Conservation (phyloP, 2,113 vertebrate species). For the Mirounga angustirostris region DNA sequence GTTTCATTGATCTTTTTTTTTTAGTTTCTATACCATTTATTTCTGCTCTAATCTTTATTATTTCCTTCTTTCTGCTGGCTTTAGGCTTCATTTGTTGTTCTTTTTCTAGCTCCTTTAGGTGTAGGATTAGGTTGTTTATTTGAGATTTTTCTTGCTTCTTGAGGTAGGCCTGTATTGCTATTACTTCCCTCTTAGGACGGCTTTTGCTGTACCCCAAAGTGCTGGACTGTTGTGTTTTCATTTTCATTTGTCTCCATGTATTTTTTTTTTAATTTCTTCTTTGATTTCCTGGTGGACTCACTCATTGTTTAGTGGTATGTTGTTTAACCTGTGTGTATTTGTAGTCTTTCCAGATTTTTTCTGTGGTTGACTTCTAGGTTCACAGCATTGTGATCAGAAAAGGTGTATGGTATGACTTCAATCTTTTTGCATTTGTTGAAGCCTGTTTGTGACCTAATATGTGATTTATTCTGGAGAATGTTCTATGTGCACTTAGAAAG, state of each 20-base stretch:
- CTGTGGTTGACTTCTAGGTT: neutral
- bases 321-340: neutral
- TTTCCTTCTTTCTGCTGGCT: neutral
- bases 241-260: too few relatives aligned
- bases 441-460: neutral
- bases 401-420: neutral
- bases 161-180: neutral
- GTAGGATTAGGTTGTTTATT: neutral
- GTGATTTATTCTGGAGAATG: neutral
- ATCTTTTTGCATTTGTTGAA: neutral
- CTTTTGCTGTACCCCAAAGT: neutral
- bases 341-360: neutral
- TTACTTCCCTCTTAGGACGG: neutral
- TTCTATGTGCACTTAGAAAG: neutral
- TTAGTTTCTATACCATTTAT: neutral
- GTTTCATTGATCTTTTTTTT: neutral
- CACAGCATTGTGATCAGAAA: neutral
- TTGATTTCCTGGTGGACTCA: neutral
- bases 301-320: neutral
- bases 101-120: neutral
- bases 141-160: neutral
- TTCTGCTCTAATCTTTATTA: neutral
- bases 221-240: too few relatives aligned
- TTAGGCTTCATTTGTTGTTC: neutral
- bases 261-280: too few relatives aligned